Percentiles rank a stretch among this genome's conserved stretches.
Conservation (phyloP, 2,888 invertebrate species). For the Thymelicus sylvestris region DNA sequence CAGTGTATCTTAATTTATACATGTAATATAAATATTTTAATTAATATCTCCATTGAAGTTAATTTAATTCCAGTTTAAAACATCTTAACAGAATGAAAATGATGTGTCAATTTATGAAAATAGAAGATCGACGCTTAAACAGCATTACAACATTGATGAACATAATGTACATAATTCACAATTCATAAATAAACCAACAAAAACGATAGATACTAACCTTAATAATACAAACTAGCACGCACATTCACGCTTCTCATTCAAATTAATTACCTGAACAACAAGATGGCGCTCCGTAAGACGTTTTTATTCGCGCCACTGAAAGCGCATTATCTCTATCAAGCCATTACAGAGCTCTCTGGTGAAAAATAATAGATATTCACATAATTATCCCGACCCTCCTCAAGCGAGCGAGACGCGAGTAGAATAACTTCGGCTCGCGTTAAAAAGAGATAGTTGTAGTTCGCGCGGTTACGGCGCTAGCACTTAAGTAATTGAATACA, state of each 20-base stretch:
- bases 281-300: constrained; percentile 59
- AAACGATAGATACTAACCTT: constrained; percentile 14
- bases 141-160: neutral
- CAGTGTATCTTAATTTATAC: no score
- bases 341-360: constrained; percentile 72
- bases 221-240: constrained; percentile 11
- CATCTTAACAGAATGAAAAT: no score
- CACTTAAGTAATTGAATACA: constrained; percentile 83
- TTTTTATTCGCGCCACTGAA: constrained; percentile 62
- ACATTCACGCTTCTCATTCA: constrained; percentile 58
- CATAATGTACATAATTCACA: neutral
- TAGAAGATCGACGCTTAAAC: neutral
- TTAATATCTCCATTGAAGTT: no score
- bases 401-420: constrained; percentile 50
- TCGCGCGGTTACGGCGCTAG: constrained; percentile 60
- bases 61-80: neutral
- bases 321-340: constrained; percentile 73
- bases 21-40: no score
- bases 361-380: constrained; percentile 82
- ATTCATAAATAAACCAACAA: neutral
- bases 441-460: constrained; percentile 59
- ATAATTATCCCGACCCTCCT: constrained; percentile 74
- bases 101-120: no score
- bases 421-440: constrained; percentile 46
- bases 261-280: constrained; percentile 68